Evolutionary conservation across 2,797 vertebrate genomes (phyloP).

Genomic region (Sebastiscus tertius): DNA sequence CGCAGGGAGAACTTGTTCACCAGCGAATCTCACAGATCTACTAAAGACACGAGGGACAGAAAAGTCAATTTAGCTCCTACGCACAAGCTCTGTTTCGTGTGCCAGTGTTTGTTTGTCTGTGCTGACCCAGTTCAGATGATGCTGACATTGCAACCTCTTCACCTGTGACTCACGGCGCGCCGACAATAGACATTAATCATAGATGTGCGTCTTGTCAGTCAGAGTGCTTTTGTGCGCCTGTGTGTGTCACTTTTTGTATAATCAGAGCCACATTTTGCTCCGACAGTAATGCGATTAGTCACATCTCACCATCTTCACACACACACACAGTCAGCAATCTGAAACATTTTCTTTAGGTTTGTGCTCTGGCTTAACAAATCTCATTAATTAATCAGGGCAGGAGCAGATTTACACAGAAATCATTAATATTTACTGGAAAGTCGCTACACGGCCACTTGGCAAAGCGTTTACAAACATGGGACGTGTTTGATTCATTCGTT

Average conservation of each 20-base stretch:
- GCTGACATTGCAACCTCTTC: conserved; percentile 53
- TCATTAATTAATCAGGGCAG: conserved; percentile 46
- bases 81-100: background rate
- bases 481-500: conserved; percentile 43
- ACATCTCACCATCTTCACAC: conserved; percentile 21
- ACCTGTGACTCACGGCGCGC: conserved; percentile 46
- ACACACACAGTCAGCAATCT: background rate
- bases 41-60: conserved; percentile 21
- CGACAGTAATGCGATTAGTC: conserved; percentile 65
- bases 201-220: conserved; percentile 16
- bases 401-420: conserved; percentile 48
- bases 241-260: conserved; percentile 30
- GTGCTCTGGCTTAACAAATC: conserved; percentile 11
- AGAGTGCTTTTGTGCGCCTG: background rate
- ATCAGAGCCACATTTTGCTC: conserved; percentile 18
- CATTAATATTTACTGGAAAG: conserved; percentile 44
- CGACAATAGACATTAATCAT: conserved; percentile 44
- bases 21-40: conserved; percentile 1
- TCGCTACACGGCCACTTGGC: conserved; percentile 13
- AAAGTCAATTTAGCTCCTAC: conserved; percentile 20
- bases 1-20: conserved; percentile 12
- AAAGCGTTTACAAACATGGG: conserved; percentile 41
- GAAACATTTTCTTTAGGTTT: conserved; percentile 5
- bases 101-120: background rate
- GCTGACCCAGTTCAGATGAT: conserved; percentile 51